A percentile compares a stretch with the other conserved stretches of the same genome.
These are phyloP conservation scores for Anhinga anhinga DNA, from an alignment of 2,113 vertebrate genomes.

Conservation along the genomic window DNA sequence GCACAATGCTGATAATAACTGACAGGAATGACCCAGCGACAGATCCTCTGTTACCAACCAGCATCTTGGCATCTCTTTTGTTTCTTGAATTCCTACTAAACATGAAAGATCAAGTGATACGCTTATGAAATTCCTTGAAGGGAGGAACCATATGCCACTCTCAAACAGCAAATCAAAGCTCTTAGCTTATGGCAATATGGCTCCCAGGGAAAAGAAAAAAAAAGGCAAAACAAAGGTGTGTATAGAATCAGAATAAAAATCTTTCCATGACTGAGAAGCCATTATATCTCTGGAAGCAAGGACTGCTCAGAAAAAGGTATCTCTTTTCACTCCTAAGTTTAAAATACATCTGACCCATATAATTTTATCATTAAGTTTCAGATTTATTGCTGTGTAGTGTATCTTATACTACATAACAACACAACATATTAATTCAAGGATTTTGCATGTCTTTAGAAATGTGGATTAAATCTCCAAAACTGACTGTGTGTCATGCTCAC, in stretches of 20 bases:
- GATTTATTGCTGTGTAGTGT: neutral
- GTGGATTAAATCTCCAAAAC: neutral
- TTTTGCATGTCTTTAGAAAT: neutral
- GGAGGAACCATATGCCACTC: conserved; percentile 3
- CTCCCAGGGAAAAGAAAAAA: neutral
- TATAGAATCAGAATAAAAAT: neutral
- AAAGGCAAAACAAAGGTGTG: neutral
- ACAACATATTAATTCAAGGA: neutral
- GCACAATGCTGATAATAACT: neutral
- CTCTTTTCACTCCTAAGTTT: neutral
- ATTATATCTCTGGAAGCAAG: neutral
- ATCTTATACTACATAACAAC: neutral
- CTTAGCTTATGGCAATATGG: neutral
- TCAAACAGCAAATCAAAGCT: neutral
- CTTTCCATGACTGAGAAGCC: neutral
- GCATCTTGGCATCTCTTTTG: conserved; percentile 3
- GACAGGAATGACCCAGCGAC: neutral
- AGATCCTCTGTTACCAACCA: neutral
- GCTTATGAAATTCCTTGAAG: conserved; percentile 22
- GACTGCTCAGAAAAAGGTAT: neutral
- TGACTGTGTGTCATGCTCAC: neutral
- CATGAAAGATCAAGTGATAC: conserved; percentile 17
- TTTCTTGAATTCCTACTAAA: neutral
- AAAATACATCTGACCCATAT: neutral
- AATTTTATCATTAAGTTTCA: neutral